A percentile compares a stretch with the other conserved stretches of the same genome.
Conservation (phyloP, 2,888 invertebrate genomes). For the Schizotus pectinicornis region DNA sequence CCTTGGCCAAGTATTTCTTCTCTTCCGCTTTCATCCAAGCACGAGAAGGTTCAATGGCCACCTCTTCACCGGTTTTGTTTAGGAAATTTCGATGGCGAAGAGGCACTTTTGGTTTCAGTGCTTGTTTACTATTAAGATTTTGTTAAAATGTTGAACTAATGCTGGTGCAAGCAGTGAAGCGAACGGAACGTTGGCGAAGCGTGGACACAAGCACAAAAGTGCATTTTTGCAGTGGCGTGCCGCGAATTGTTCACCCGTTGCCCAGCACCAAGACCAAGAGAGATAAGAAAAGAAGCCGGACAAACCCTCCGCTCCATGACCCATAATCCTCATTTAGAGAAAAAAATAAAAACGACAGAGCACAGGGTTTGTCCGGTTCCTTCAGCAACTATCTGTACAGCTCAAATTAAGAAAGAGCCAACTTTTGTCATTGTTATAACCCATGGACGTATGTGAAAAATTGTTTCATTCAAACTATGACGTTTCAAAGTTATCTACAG, state of each 20-base stretch:
- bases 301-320: no score
- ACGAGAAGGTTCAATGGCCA: background rate
- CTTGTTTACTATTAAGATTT: background rate
- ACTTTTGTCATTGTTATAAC: no score
- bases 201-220: background rate
- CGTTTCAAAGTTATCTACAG: no score
- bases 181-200: background rate
- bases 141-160: background rate
- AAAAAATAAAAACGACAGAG: no score
- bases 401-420: no score
- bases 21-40: slow-evolving; percentile 23
- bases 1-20: slow-evolving; percentile 7
- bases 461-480: no score
- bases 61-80: background rate
- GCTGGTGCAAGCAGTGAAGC: background rate
- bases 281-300: no score
- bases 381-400: no score
- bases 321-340: no score
- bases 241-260: background rate
- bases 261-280: no score
- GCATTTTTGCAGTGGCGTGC: slow-evolving; percentile 2
- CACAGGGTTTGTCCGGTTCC: no score
- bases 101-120: background rate
- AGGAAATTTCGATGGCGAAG: background rate
- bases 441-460: no score